Base-by-base conservation (phyloP, 2,797 vertebrate genomes). In the Tadarida brasiliensis region DNA sequence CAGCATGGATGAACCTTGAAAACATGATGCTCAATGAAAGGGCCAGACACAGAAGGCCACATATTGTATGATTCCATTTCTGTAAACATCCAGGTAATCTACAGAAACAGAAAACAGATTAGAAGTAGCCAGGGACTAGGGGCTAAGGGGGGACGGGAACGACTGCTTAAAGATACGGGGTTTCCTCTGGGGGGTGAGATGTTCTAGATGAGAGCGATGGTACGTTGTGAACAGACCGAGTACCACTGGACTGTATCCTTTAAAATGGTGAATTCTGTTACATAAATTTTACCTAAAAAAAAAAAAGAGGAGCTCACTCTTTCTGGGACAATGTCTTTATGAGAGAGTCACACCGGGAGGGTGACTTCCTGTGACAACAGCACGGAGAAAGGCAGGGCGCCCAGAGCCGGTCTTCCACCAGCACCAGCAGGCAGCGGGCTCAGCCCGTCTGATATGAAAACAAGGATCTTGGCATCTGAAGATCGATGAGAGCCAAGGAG, bases 401-500 rank as follows among this genome's bases (percentile, higher is more conserved):
- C 47, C 9, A 9, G 56, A 20, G 26, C 30, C 59, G 30, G 44
- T 28, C 17, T 35, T 11, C 44, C 15, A 26, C 1, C 2, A 19
- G 57, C 15, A 19, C 1, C 5, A 19, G 17, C 19, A 56, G 70
- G 57, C 5, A 22, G 83, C 71, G 88, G 33, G 49, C 5, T 47
- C 7, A 3, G 15, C 67, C 15, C n/a, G 30, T 39, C 14, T 19
- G 74, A 39, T 11, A 17, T 71, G 74, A 20, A 14, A 61, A 95
- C 70, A 71, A 67, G 26, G 5, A 65, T 14, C 83, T 17, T 22
- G 56, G 17, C 74, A 70, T 33, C 28, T 65, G 59, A 76, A 76
- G 68, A 96, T 51, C 68, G 80, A 76, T 30, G 59, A 51, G 73
- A 91, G 92, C 0, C n/a, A 56, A 22, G 2, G 71, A 33, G 49